phyloP scores from a whole-genome alignment of 2,797 vertebrate species.

The Oreochromis mossambicus region DNA sequence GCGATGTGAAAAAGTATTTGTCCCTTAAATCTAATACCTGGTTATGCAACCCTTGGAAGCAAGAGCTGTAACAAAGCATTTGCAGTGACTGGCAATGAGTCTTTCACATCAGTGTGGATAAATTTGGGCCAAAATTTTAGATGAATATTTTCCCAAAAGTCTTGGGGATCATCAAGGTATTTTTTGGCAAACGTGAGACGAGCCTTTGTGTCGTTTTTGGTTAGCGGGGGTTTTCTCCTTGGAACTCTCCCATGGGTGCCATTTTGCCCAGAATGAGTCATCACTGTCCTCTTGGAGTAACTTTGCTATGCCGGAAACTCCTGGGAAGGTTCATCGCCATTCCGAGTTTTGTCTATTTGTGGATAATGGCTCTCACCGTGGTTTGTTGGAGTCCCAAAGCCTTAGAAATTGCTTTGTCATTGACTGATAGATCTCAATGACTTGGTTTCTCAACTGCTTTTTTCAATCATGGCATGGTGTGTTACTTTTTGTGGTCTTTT shows the following conservation, averaged over 20 bases:
- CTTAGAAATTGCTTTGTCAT: not conserved
- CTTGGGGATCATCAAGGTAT: not conserved
- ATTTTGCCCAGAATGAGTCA: not conserved
- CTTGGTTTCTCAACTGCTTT: not conserved
- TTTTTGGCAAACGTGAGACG: not conserved
- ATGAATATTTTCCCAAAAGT: not conserved
- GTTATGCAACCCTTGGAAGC: not conserved
- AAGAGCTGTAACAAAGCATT: not conserved
- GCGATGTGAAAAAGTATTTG: not conserved
- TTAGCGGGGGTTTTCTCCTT: not conserved
- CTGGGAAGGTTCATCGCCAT: not conserved
- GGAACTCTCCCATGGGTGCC: not conserved
- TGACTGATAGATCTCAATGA: not conserved
- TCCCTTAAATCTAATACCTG: not conserved
- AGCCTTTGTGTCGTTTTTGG: not conserved
- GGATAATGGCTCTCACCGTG: not conserved
- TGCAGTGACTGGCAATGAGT: not conserved
- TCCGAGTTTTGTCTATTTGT: not conserved
- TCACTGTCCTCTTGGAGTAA: not conserved
- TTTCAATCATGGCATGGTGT: not conserved
- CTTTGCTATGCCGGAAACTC: not conserved
- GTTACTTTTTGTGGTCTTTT: not conserved
- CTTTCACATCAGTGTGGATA: not conserved
- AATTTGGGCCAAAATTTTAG: not conserved
- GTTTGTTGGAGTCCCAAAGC: not conserved